A percentile compares a stretch with the other conserved stretches of the same genome.
These are phyloP conservation scores for Leucoraja erinaceus DNA, from an alignment of 2,113 vertebrate species.

Conservation along the genomic window DNA sequence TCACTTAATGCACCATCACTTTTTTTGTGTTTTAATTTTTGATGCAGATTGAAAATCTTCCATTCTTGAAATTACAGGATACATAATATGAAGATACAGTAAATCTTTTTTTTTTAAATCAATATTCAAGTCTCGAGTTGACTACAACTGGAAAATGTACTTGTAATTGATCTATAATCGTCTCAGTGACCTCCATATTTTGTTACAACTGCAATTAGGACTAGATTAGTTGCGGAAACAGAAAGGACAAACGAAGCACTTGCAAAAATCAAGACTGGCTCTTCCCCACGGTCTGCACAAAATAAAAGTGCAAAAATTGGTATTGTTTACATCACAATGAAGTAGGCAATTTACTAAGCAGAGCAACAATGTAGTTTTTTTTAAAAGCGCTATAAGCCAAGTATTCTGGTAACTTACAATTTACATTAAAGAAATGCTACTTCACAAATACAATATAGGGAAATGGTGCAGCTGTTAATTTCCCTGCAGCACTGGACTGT, in stretches of 20 bases:
- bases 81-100: not conserved
- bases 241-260: not conserved
- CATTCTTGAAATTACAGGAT: not conserved
- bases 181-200: not conserved
- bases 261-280: not conserved
- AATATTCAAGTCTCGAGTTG: not conserved
- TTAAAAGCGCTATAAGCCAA: not conserved
- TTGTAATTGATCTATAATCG: not conserved
- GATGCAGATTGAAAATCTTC: not conserved
- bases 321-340: not conserved
- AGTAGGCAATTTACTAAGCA: not conserved
- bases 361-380: not conserved
- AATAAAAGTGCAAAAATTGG: not conserved
- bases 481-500: not conserved
- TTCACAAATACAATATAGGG: not conserved
- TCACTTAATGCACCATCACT: no score
- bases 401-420: not conserved
- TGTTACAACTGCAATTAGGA: not conserved
- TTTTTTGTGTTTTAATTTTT: no score
- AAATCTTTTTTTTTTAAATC: not conserved
- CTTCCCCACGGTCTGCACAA: not conserved
- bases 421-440: not conserved
- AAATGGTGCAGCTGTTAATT: not conserved
- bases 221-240: not conserved
- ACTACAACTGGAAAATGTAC: not conserved